Evolutionary conservation across 2,888 invertebrate species (phyloP).

Genomic region (Mesorhabditis belari): DNA sequence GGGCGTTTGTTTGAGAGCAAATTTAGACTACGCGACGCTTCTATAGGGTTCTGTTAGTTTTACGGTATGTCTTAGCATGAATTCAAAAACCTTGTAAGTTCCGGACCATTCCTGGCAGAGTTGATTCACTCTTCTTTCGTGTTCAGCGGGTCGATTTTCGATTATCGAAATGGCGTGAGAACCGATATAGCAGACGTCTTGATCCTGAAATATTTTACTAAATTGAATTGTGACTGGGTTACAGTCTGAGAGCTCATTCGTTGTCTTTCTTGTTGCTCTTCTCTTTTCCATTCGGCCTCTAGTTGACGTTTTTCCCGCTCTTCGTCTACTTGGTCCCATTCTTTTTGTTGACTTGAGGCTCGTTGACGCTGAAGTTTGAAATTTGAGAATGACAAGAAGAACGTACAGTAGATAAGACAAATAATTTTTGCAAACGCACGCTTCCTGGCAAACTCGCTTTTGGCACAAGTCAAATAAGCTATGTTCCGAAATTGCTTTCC

Average conservation of each 20-base stretch:
- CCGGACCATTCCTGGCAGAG: neutral
- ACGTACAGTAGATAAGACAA: too few relatives aligned
- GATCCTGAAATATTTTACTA: neutral
- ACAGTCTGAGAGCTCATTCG: constrained; percentile 1
- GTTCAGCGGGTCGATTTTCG: neutral
- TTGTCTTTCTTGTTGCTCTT: constrained; percentile 6
- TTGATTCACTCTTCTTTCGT: neutral
- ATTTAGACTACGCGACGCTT: too few relatives aligned
- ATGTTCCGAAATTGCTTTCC: too few relatives aligned
- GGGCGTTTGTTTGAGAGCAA: too few relatives aligned
- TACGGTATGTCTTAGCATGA: too few relatives aligned
- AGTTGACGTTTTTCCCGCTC: constrained; percentile 8
- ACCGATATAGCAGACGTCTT: neutral
- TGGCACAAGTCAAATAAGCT: too few relatives aligned
- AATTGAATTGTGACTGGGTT: neutral
- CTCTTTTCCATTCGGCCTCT: constrained; percentile 4
- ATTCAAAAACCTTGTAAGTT: neutral
- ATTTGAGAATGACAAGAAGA: neutral
- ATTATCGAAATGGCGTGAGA: neutral
- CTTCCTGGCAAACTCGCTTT: too few relatives aligned
- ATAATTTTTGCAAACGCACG: too few relatives aligned
- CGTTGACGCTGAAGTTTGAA: constrained; percentile 8
- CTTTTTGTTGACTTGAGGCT: constrained; percentile 6
- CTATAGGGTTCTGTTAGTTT: too few relatives aligned
- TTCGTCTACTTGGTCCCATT: constrained; percentile 10